phyloP scores from a whole-genome alignment of 1,140 invertebrate genomes.

The Stegodyphus mimosarum region DNA sequence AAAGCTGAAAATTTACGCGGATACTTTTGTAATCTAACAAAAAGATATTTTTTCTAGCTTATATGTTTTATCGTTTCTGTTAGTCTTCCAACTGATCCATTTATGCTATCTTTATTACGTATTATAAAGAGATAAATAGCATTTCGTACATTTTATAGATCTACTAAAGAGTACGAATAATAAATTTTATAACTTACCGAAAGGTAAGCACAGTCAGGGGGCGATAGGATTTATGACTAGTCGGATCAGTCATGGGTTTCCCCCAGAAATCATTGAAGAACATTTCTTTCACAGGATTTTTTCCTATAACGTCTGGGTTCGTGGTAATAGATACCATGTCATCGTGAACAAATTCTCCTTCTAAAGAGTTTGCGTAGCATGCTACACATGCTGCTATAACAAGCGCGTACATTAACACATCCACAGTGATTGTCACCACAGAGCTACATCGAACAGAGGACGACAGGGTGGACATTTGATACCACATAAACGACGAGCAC shows the following conservation, averaged over 20 bases:
- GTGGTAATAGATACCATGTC: constrained; percentile 87
- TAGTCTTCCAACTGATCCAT: no score
- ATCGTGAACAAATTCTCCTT: constrained; percentile 90
- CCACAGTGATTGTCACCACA: constrained; percentile 20
- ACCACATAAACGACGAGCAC: background rate
- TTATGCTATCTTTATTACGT: no score
- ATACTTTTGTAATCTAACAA: no score
- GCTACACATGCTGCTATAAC: constrained; percentile 76
- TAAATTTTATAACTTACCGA: constrained; percentile 74
- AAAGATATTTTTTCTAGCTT: no score
- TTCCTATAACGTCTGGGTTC: constrained; percentile 84
- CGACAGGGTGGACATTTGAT: constrained; percentile 5
- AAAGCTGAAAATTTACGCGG: no score
- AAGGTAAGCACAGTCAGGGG: constrained; percentile 85
- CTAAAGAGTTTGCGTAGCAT: constrained; percentile 82
- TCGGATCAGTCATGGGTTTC: constrained; percentile 84
- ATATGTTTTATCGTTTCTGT: no score
- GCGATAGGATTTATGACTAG: constrained; percentile 86
- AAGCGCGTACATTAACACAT: constrained; percentile 70
- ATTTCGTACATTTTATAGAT: no score
- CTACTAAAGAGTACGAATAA: no score
- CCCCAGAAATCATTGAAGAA: constrained; percentile 93
- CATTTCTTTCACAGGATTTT: constrained; percentile 75
- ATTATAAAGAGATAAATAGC: no score
- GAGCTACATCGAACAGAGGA: constrained; percentile 15